phyloP scores from a whole-genome alignment of 2,113 vertebrate genomes.

The Callithrix jacchus region DNA sequence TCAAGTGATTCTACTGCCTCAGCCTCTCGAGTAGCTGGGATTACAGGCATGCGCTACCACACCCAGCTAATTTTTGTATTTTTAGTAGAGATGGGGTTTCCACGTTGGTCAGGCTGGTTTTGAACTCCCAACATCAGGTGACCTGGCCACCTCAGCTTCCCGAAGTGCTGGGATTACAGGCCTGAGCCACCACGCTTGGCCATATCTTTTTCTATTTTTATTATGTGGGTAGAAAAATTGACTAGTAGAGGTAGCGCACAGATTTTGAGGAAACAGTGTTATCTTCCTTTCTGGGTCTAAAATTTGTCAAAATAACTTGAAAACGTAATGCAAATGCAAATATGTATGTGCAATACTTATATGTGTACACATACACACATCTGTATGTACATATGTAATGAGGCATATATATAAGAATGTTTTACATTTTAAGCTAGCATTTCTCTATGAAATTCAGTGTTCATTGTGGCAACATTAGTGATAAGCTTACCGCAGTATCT shows the following conservation, averaged over 20 bases:
- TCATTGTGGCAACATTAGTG: neutral
- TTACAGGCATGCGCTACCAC: too few species aligned
- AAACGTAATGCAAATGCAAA: neutral
- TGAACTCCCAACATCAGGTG: too few species aligned
- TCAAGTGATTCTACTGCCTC: too few species aligned
- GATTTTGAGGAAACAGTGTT: neutral
- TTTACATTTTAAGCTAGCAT: constrained; percentile 17
- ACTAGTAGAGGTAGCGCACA: neutral
- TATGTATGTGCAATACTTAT: neutral
- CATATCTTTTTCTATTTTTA: neutral
- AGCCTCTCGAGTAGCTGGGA: too few species aligned
- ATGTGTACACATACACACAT: neutral
- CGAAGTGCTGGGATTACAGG: too few species aligned
- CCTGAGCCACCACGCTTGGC: too few species aligned
- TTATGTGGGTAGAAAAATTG: neutral
- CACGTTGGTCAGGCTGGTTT: too few species aligned
- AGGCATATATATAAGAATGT: neutral
- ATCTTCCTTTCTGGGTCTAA: neutral
- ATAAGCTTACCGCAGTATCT: neutral
- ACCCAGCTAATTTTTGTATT: too few species aligned
- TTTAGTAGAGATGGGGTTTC: too few species aligned
- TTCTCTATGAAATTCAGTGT: neutral
- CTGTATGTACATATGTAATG: neutral
- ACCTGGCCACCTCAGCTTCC: too few species aligned
- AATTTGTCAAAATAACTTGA: constrained; percentile 30